A percentile compares a stretch with the other conserved stretches of the same genome.
These are phyloP conservation scores for Aplysia californica DNA, from an alignment of 1,140 invertebrate species.

Conservation along the genomic window DNA sequence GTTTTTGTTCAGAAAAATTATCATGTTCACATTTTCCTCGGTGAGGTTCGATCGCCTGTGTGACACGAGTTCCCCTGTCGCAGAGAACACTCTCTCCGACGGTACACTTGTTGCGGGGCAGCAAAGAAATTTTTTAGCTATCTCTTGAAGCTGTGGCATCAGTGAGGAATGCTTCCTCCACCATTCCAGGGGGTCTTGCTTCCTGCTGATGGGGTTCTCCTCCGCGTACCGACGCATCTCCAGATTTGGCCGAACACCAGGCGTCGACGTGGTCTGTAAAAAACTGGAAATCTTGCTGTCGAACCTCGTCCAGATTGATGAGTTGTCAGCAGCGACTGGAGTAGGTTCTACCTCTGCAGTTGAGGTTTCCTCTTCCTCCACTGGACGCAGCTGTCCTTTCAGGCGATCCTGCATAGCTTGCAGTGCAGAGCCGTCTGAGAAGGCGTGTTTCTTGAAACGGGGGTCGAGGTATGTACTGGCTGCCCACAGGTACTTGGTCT, in stretches of 20 bases:
- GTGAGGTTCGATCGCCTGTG: slow-evolving; percentile 16
- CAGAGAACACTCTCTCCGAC: slow-evolving; percentile 36
- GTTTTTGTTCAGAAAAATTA: slow-evolving; percentile 21
- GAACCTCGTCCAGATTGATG: not conserved
- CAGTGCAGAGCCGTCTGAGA: not conserved
- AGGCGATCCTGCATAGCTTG: not conserved
- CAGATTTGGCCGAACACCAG: not conserved
- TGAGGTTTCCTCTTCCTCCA: too few species aligned
- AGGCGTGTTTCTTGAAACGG: not conserved
- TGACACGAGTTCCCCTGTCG: slow-evolving; percentile 24
- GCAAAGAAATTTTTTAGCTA: slow-evolving; percentile 15
- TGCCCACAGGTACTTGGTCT: not conserved
- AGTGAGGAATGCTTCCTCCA: not conserved
- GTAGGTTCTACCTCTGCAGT: not conserved
- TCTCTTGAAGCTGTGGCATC: slow-evolving; percentile 20
- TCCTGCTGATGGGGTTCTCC: not conserved
- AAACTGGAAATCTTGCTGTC: not conserved
- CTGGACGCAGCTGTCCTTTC: too few species aligned
- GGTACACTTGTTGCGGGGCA: slow-evolving; percentile 34
- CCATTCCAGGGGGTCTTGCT: slow-evolving; percentile 24
- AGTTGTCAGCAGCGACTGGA: not conserved
- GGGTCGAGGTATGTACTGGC: not conserved
- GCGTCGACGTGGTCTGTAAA: not conserved
- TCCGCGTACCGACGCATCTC: slow-evolving; percentile 19
- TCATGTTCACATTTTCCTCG: slow-evolving; percentile 20